phyloP scores from a whole-genome alignment of 2,113 vertebrate species.

The Oplegnathus fasciatus region DNA sequence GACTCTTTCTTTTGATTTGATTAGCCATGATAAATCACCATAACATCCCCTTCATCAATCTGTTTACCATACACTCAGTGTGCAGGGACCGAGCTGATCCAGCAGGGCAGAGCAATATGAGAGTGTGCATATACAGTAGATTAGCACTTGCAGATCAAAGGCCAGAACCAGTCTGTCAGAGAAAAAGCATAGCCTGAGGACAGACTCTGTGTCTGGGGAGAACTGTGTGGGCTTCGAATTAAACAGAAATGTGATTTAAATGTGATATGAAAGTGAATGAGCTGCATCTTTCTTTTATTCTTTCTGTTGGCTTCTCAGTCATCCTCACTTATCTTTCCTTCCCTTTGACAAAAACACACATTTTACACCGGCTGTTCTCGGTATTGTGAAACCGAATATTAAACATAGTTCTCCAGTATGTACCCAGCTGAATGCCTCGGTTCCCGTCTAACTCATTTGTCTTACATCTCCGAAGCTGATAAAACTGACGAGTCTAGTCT shows the following conservation, averaged over 20 bases:
- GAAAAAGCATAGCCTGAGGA: slow-evolving; percentile 9
- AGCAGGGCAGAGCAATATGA: slow-evolving; percentile 15
- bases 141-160: slow-evolving; percentile 61
- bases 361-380: neutral
- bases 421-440: slow-evolving; percentile 17
- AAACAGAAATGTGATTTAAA: slow-evolving; percentile 29
- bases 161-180: slow-evolving; percentile 31
- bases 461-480: slow-evolving; percentile 33
- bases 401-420: slow-evolving; percentile 25
- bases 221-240: slow-evolving; percentile 2
- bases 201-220: neutral
- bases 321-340: neutral
- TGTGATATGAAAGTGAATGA: neutral
- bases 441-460: slow-evolving; percentile 56
- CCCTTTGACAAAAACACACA: neutral
- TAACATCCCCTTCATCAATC: slow-evolving; percentile 33
- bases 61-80: slow-evolving; percentile 16
- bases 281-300: neutral
- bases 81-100: slow-evolving; percentile 12
- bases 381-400: slow-evolving; percentile 37
- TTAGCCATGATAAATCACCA: slow-evolving; percentile 55
- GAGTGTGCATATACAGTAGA: slow-evolving; percentile 28
- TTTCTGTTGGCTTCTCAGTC: neutral
- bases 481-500: slow-evolving; percentile 58
- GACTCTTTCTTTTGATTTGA: slow-evolving; percentile 44